These are phyloP conservation scores for Beaufortia kweichowensis DNA, from an alignment of 2,113 vertebrate genomes.

Conservation along the genomic window DNA sequence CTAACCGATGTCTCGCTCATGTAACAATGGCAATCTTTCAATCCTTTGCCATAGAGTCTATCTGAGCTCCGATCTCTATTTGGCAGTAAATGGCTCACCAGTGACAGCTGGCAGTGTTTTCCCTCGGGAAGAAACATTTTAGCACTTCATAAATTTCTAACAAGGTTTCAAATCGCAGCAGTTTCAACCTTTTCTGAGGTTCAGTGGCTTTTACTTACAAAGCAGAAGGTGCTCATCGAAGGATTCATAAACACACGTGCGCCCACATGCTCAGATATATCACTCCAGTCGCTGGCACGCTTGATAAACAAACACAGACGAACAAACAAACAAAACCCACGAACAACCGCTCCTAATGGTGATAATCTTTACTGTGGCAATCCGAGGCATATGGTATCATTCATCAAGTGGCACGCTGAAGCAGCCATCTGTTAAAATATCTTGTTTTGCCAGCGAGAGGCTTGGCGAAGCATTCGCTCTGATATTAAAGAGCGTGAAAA, in stretches of 20 bases:
- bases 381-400: slow-evolving; percentile 44
- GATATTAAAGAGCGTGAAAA: slow-evolving; percentile 39
- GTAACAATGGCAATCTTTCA: too few relatives aligned
- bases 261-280: slow-evolving; percentile 36
- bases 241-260: slow-evolving; percentile 40
- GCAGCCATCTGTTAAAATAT: slow-evolving; percentile 37
- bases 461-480: slow-evolving; percentile 20
- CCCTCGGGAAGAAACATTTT: slow-evolving; percentile 94
- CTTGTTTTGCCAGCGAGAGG: slow-evolving; percentile 36
- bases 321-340: slow-evolving; percentile 42
- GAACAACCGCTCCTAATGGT: slow-evolving; percentile 40
- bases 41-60: slow-evolving; percentile 18
- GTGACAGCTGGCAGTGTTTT: slow-evolving; percentile 88
- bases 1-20: too few relatives aligned
- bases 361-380: slow-evolving; percentile 39
- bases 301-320: slow-evolving; percentile 31
- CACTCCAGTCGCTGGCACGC: slow-evolving; percentile 13
- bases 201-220: slow-evolving; percentile 69
- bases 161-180: slow-evolving; percentile 94
- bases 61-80: slow-evolving; percentile 61
- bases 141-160: slow-evolving; percentile 99
- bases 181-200: slow-evolving; percentile 82
- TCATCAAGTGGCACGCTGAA: slow-evolving; percentile 41
- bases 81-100: slow-evolving; percentile 75
- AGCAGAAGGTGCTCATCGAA: slow-evolving; percentile 33